Evolutionary conservation across 1,140 invertebrate genomes (phyloP), one percentile per base, ranked within the genome.

Genomic region (Mercenaria mercenaria): DNA sequence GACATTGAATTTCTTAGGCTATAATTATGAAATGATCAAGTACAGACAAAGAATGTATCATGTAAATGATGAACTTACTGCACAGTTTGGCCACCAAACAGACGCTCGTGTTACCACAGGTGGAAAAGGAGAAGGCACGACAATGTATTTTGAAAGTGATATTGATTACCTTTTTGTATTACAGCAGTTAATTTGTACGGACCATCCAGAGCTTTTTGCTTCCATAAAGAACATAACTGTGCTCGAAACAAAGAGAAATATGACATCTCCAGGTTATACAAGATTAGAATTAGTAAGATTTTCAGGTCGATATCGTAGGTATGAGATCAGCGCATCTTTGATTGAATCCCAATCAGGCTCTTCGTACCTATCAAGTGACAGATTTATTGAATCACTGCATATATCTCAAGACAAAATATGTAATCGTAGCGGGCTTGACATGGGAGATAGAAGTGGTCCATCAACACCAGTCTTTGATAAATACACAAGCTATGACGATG

Each of bases 121-220:
- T n/a, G n/a, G n/a, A n/a, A n/a, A n/a, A 50, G 77, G 26, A 20
- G 77, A 80, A 80, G 77, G 77, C 20, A 80, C 77, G n/a, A 56
- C 77, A 26, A 32, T 80, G 47, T 80, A 80, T 39, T 56, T 56
- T 56, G 77, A 80, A 56, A 80, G 37, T 39, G 77, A 80, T 34
- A 56, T 50, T 20, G 77, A 80, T 34, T 59, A 56, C 15, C 26
- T 80, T 8, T 80, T 56, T 59, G 26, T 80, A 34, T 26, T 80
- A 6, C 56, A 56, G 47, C 13, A 80, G 13, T 3, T 56, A 32
- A 29, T 80, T 10, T 80, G 77, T 34, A 26, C 47, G 20, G 50
- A 59, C 18, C 18, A 56, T 59, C 77, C 43, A 23, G 26, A 32
- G 23, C 37, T 34, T n/a, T 80, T 56, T 34, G 34, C 8, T 15